These are phyloP conservation scores for Drosophila nr. perissopoda DNA, from an alignment of 2,888 invertebrate species.

Conservation along the genomic window DNA sequence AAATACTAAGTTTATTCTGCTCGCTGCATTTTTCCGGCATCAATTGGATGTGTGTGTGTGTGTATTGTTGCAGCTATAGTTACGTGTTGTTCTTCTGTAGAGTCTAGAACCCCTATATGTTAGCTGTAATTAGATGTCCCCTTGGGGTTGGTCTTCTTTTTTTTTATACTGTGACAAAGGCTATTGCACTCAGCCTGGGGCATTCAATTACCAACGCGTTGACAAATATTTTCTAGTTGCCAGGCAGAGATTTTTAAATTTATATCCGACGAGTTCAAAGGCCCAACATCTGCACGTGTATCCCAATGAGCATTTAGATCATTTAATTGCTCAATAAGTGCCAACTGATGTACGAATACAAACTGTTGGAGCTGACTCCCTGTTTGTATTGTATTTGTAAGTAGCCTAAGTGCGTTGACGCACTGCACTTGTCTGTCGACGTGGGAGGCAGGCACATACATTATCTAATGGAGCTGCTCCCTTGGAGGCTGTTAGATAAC, in stretches of 20 bases:
- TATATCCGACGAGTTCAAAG: conserved; percentile 53
- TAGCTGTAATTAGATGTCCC: conserved; percentile 63
- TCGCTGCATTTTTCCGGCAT: conserved; percentile 53
- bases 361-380: conserved; percentile 24
- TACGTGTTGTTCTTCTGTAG: conserved; percentile 52
- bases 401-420: conserved; percentile 23
- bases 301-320: conserved; percentile 36
- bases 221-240: conserved; percentile 52
- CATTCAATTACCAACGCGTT: conserved; percentile 75
- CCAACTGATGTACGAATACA: conserved; percentile 37
- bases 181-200: conserved; percentile 64
- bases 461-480: conserved; percentile 20
- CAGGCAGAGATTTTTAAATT: conserved; percentile 32
- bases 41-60: conserved; percentile 13
- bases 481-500: conserved; percentile 40
- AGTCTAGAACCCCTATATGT: conserved; percentile 2
- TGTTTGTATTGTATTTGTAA: conserved; percentile 8
- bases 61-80: conserved; percentile 61
- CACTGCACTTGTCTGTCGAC: conserved; percentile 33
- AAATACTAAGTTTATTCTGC: conserved; percentile 48
- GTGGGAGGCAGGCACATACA: conserved; percentile 41
- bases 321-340: conserved; percentile 69
- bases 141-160: conserved; percentile 71
- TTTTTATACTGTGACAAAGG: conserved; percentile 67
- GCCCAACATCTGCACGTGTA: conserved; percentile 53